Conservation (phyloP, 2,888 invertebrate genomes). For the Scrobipalpa atriplicella region DNA sequence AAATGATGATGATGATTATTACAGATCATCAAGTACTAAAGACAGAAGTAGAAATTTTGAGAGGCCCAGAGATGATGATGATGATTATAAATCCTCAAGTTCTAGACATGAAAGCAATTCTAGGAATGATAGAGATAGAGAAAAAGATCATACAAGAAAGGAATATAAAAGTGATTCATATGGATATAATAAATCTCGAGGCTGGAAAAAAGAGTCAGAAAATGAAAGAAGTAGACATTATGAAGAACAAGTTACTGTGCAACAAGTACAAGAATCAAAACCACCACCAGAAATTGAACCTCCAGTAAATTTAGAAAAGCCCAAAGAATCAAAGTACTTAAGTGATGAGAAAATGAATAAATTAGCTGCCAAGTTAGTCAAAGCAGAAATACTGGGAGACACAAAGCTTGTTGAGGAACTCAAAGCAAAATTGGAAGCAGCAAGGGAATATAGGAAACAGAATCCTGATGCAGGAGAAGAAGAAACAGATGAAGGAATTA, state of each 20-base stretch:
- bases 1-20: constrained; percentile 11
- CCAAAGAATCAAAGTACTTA: constrained; percentile 64
- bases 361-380: constrained; percentile 94
- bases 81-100: constrained; percentile 23
- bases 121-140: neutral
- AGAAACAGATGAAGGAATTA: constrained; percentile 78
- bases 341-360: constrained; percentile 94
- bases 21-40: neutral
- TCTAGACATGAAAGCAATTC: constrained; percentile 3
- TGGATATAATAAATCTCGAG: constrained; percentile 40
- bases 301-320: constrained; percentile 34
- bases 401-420: constrained; percentile 85
- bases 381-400: constrained; percentile 97
- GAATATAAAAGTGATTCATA: constrained; percentile 30
- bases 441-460: constrained; percentile 80
- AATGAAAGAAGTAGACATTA: constrained; percentile 24
- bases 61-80: constrained; percentile 32
- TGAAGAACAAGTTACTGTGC: constrained; percentile 18
- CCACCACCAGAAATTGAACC: constrained; percentile 20
- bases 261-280: constrained; percentile 24
- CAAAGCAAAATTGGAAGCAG: constrained; percentile 88
- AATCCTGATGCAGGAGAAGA: constrained; percentile 60
- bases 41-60: constrained; percentile 3
- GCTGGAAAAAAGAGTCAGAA: constrained; percentile 51
- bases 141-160: neutral